These are phyloP conservation scores for Drosophila eohydei DNA, from an alignment of 2,888 invertebrate species.

Conservation along the genomic window DNA sequence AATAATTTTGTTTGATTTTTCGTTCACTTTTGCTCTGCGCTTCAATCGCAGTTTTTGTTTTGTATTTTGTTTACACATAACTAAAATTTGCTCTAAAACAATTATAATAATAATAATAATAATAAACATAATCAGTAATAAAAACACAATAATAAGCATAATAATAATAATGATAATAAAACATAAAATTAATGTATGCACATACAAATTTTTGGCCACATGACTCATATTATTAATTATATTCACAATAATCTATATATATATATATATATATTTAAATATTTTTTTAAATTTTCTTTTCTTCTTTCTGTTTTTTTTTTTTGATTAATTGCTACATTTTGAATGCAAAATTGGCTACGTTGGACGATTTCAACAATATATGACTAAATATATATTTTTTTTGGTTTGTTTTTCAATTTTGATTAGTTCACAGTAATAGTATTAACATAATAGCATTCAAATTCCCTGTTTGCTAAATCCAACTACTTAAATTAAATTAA, in stretches of 20 bases:
- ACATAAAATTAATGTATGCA: slow-evolving; percentile 52
- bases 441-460: slow-evolving; percentile 10
- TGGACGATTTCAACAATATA: slow-evolving; percentile 42
- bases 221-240: slow-evolving; percentile 16
- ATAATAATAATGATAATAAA: slow-evolving; percentile 39
- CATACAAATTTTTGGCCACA: slow-evolving; percentile 29
- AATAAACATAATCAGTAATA: slow-evolving; percentile 54
- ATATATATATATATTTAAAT: neutral
- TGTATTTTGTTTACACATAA: slow-evolving; percentile 27
- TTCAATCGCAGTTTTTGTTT: slow-evolving; percentile 12
- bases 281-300: neutral
- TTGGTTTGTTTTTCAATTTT: slow-evolving; percentile 8
- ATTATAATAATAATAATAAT: slow-evolving; percentile 47
- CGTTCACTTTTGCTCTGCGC: neutral
- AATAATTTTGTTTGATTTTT: slow-evolving; percentile 45
- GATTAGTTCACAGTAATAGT: slow-evolving; percentile 9
- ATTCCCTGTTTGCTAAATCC: slow-evolving; percentile 29
- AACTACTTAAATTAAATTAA: slow-evolving; percentile 24
- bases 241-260: slow-evolving; percentile 24
- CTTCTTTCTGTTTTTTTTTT: neutral
- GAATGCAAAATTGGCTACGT: slow-evolving; percentile 57
- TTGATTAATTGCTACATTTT: slow-evolving; percentile 42
- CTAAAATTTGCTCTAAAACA: slow-evolving; percentile 61
- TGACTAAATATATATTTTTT: slow-evolving; percentile 30
- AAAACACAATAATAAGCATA: slow-evolving; percentile 54